These are phyloP conservation scores for Iselma pallidipennis DNA, from an alignment of 2,888 invertebrate genomes.

Conservation along the genomic window DNA sequence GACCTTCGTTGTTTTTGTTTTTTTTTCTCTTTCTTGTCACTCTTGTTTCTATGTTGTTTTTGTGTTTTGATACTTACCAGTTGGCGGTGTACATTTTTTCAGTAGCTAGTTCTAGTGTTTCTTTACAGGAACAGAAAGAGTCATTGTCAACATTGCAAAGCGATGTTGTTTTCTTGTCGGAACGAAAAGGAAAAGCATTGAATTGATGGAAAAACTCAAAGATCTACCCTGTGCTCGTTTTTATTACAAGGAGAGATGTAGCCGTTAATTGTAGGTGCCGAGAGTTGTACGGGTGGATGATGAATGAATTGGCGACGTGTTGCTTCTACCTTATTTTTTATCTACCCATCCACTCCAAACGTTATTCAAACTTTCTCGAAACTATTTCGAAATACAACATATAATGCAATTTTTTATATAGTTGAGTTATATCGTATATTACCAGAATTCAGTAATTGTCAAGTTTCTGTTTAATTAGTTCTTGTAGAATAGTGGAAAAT, in stretches of 20 bases:
- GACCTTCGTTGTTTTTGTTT: slow-evolving; percentile 27
- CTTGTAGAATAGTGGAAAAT: background rate
- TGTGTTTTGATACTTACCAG: background rate
- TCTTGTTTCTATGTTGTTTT: slow-evolving; percentile 17
- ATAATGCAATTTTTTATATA: background rate
- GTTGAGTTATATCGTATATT: background rate
- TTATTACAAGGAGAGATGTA: background rate
- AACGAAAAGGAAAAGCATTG: background rate
- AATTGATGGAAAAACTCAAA: background rate
- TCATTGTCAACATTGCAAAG: background rate
- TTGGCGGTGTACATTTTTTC: background rate
- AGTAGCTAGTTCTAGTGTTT: background rate
- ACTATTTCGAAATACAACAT: background rate
- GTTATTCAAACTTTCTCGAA: background rate
- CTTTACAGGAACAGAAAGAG: background rate
- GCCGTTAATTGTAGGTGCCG: background rate
- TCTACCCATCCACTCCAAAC: too few relatives aligned
- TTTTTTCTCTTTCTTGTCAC: slow-evolving; percentile 22
- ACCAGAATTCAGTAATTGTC: background rate
- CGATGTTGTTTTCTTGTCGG: background rate
- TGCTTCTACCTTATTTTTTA: background rate
- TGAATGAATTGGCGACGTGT: background rate
- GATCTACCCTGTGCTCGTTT: too few relatives aligned
- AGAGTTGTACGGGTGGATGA: background rate
- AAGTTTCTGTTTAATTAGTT: background rate